Conservation (phyloP, 2,888 invertebrate genomes). For the Luperina testacea region DNA sequence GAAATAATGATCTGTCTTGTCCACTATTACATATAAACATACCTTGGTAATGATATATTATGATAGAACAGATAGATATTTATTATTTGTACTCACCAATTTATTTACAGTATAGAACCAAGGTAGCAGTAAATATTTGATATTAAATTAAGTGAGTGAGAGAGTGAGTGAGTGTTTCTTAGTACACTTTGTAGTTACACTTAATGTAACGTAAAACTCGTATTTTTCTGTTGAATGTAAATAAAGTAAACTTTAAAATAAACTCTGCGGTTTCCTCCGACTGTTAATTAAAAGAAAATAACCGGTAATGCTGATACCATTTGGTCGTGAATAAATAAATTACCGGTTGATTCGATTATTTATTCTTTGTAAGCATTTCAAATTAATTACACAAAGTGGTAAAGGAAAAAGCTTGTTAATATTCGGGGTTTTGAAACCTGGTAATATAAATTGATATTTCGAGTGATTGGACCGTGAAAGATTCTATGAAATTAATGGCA, state of each 20-base stretch:
- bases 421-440: not conserved
- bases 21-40: not conserved
- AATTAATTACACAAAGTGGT: constrained; percentile 43
- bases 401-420: constrained; percentile 25
- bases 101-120: not conserved
- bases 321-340: constrained; percentile 35
- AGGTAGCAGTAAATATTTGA: not conserved
- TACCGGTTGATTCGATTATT: constrained; percentile 46
- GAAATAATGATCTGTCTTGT: not conserved
- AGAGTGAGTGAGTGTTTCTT: no score
- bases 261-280: constrained; percentile 12
- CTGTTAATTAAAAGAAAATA: constrained; percentile 48
- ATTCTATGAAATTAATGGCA: not conserved
- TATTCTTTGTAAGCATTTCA: constrained; percentile 35
- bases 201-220: not conserved
- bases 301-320: constrained; percentile 21
- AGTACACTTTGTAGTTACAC: not conserved
- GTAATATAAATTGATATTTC: constrained; percentile 2
- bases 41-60: not conserved
- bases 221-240: not conserved
- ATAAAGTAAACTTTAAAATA: constrained; percentile 4
- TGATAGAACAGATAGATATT: not conserved
- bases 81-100: not conserved
- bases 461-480: not conserved
- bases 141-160: not conserved